Conservation (phyloP, 2,797 vertebrate genomes). For the Champsocephalus gunnari region DNA sequence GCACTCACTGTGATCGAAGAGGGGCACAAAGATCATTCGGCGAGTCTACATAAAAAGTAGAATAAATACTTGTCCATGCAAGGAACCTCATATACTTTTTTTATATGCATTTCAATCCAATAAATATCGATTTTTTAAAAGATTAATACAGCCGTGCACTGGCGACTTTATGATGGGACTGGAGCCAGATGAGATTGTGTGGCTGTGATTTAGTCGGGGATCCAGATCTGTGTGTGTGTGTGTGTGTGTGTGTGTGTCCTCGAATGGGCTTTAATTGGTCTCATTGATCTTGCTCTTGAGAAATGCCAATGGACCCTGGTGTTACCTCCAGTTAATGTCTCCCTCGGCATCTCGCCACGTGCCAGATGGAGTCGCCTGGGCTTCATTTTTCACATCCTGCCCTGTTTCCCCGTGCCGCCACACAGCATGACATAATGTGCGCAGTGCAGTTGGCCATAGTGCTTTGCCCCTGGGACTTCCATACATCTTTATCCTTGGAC, state of each 20-base stretch:
- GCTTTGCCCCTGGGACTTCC: constrained; percentile 56
- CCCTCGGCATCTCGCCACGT: constrained; percentile 58
- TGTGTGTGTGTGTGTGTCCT: constrained; percentile 11
- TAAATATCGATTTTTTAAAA: constrained; percentile 37
- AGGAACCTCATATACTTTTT: constrained; percentile 23
- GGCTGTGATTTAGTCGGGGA: constrained; percentile 11
- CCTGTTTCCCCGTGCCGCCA: constrained; percentile 25
- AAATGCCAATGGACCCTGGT: constrained; percentile 65
- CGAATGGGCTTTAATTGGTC: constrained; percentile 67
- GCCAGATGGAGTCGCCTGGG: constrained; percentile 77
- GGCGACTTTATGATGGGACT: constrained; percentile 14
- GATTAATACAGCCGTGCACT: constrained; percentile 21
- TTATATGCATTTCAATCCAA: constrained; percentile 40
- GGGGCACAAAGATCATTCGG: constrained; percentile 25
- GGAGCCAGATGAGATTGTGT: constrained; percentile 21
- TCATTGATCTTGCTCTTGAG: constrained; percentile 78
- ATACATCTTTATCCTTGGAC: constrained; percentile 66
- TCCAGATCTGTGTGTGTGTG: constrained; percentile 32
- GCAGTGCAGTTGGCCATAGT: constrained; percentile 55
- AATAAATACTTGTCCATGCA: constrained; percentile 6
- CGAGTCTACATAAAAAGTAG: constrained; percentile 17
- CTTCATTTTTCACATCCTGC: constrained; percentile 68
- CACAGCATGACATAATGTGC: constrained; percentile 59
- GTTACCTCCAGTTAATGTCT: constrained; percentile 72
- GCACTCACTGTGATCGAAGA: constrained; percentile 24